Evolutionary conservation across 2,113 vertebrate genomes (phyloP).

Genomic region (Hyaena hyaena): DNA sequence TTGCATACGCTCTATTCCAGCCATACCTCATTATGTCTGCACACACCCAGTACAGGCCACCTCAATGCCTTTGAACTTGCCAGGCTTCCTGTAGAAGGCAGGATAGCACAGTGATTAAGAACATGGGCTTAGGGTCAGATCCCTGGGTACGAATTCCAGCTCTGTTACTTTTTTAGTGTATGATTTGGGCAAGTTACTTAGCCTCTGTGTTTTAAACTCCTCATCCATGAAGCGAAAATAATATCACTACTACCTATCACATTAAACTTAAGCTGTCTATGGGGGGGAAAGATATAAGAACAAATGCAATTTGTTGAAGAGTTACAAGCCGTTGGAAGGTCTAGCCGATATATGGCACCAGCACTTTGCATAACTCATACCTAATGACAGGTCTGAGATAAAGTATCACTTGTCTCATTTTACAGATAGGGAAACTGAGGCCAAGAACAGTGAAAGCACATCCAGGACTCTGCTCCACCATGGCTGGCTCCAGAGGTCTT

Average conservation of each 20-base stretch:
- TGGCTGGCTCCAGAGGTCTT: background rate
- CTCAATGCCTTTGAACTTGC: background rate
- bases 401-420: background rate
- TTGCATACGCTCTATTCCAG: background rate
- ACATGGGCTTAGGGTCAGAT: background rate
- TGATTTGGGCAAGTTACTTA: background rate
- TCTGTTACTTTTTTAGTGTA: background rate
- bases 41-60: background rate
- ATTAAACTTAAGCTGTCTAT: background rate
- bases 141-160: background rate
- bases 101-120: rapidly evolving
- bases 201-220: background rate
- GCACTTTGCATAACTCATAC: background rate
- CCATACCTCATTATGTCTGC: background rate
- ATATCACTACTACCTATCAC: background rate
- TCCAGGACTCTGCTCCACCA: background rate
- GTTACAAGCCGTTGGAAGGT: background rate
- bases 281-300: background rate
- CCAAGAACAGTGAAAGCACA: background rate
- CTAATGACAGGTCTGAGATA: background rate
- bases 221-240: background rate
- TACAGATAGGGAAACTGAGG: background rate
- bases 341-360: background rate
- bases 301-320: background rate
- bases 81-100: background rate